Base-by-base conservation (phyloP, 2,113 vertebrate genomes). In the Grantiella picta region DNA sequence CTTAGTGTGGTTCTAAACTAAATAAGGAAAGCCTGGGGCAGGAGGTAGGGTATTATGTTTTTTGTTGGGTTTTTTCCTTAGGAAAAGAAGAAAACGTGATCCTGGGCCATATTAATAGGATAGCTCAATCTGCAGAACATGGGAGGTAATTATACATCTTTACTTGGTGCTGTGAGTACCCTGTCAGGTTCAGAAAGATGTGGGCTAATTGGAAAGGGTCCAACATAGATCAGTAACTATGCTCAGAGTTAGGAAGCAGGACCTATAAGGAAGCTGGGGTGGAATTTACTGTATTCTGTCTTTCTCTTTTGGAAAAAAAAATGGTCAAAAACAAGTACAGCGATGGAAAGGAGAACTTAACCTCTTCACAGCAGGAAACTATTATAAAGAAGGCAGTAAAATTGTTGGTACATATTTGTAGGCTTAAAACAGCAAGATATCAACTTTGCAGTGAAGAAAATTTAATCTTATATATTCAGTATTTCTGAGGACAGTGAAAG, bases 251-350 rank as follows among this genome's bases (percentile, higher is more conserved):
- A 82, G 86, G 86, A 89, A 93, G 24, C 35, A 17, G 86, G 86
- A 93, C 89, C 91, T 94, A 21, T 83, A 85, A 89, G 71, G 71
- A 96, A 83, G 82, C 66, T 90, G 25, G 63, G 63, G 31, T 88
- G 50, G 90, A 93, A 92, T 96, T 88, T 35, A 57, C 44, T 49
- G 40, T 90, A 60, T 77, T 88, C 75, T 65, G 63, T 61, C 79
- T 71, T 89, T 82, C 40, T 90, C 38, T 88, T 72, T 52, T 35
- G 19, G 9, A 10, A 12, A 63, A 69, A 15, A 47, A 18, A 9
- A 44, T 17, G 15, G 0, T 2, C 12, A 35, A 50, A 63, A 68
- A 7, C 7, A 85, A 16, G 28, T 63, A 2, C 9, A 64, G 49
- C 23, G 44, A 71, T 70, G 27, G 12, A 35, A 86, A 45, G 15